A percentile compares a stretch with the other conserved stretches of the same genome.
Conservation (phyloP, 2,888 invertebrate genomes). For the Stenodera caucasica region DNA sequence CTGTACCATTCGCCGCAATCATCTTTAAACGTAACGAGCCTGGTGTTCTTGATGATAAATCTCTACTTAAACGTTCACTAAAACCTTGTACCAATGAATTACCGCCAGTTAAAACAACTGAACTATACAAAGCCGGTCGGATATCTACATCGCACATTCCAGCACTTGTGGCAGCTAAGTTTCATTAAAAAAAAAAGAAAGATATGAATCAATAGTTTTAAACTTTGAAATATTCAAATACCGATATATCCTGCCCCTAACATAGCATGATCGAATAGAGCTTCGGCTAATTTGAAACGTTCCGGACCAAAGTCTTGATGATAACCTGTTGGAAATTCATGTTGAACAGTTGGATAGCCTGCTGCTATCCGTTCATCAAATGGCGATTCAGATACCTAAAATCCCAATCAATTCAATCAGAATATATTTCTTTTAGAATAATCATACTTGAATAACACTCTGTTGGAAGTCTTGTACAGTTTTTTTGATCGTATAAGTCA, state of each 20-base stretch:
- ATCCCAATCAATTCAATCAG: slow-evolving; percentile 12
- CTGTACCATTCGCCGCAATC: slow-evolving; percentile 86
- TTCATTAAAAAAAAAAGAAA: slow-evolving; percentile 17
- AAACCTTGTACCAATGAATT: slow-evolving; percentile 92
- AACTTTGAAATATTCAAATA: slow-evolving; percentile 31
- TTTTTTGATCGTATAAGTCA: slow-evolving; percentile 91
- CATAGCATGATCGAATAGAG: slow-evolving; percentile 93
- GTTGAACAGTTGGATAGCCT: slow-evolving; percentile 88
- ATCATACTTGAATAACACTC: slow-evolving; percentile 64
- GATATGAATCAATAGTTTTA: too few species aligned
- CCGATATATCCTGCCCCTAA: slow-evolving; percentile 87
- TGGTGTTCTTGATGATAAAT: slow-evolving; percentile 83
- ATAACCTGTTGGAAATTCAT: slow-evolving; percentile 98
- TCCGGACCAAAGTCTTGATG: slow-evolving; percentile 96
- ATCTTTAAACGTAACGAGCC: slow-evolving; percentile 93
- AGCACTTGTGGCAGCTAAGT: slow-evolving; percentile 73
- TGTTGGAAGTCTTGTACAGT: slow-evolving; percentile 75
- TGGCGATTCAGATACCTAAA: slow-evolving; percentile 80
- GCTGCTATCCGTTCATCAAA: slow-evolving; percentile 88
- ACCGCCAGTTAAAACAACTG: slow-evolving; percentile 94
- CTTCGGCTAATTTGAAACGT: slow-evolving; percentile 91
- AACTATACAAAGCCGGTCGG: slow-evolving; percentile 91
- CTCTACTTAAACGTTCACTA: slow-evolving; percentile 87
- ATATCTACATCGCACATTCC: slow-evolving; percentile 99
- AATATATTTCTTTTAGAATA: too few species aligned